These are phyloP conservation scores for Myxocyprinus asiaticus DNA, from an alignment of 2,113 vertebrate species.

Conservation along the genomic window DNA sequence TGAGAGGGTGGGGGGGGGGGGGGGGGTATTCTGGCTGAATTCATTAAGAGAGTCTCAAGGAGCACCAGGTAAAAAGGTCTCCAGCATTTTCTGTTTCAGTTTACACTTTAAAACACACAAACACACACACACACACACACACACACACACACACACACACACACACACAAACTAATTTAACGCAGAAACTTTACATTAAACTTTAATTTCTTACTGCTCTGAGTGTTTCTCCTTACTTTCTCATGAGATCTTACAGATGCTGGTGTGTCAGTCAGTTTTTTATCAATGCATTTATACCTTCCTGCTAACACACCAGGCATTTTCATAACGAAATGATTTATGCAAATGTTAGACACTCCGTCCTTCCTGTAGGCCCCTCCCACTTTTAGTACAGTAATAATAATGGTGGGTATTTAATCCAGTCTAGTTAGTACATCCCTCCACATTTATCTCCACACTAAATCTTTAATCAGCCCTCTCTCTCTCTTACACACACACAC, in stretches of 20 bases:
- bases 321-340: conserved; percentile 33
- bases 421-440: not conserved
- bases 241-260: not conserved
- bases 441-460: conserved; percentile 20
- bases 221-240: not conserved
- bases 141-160: too few relatives aligned
- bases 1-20: conserved; percentile 42
- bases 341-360: conserved; percentile 17
- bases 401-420: not conserved
- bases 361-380: conserved; percentile 22
- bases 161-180: too few relatives aligned
- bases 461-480: conserved; percentile 21
- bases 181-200: too few relatives aligned
- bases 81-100: conserved; percentile 57
- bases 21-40: conserved; percentile 62
- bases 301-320: conserved; percentile 52
- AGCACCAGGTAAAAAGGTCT: conserved; percentile 92
- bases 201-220: not conserved
- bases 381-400: not conserved
- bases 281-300: not conserved
- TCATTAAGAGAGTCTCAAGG: conserved; percentile 87
- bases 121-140: not conserved
- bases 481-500: conserved; percentile 10
- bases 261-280: not conserved
- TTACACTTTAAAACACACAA: conserved; percentile 32